Percentiles rank a stretch among this genome's conserved stretches.
phyloP scores from a whole-genome alignment of 2,797 vertebrate genomes.

The Peromyscus aztecus region DNA sequence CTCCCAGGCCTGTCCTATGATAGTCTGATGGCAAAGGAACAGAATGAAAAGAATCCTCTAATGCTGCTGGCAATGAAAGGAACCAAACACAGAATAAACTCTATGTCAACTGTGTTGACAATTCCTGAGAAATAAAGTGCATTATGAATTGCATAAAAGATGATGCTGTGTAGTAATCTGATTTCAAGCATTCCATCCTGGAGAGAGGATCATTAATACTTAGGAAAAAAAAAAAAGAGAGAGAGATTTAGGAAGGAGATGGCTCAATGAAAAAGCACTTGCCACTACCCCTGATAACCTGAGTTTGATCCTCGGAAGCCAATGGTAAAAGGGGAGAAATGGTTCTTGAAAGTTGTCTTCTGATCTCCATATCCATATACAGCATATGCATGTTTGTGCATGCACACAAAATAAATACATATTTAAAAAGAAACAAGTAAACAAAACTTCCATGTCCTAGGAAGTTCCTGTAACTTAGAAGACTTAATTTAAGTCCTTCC shows the following conservation, averaged over 20 bases:
- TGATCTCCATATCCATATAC: not conserved
- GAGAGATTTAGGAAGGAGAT: not conserved
- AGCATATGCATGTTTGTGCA: not conserved
- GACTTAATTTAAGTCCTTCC: not conserved
- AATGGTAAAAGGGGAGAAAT: not conserved
- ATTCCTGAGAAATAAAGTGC: not conserved
- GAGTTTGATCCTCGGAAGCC: not conserved
- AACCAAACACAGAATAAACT: not conserved
- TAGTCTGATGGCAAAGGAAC: not conserved
- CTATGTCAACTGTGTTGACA: not conserved
- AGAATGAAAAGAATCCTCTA: not conserved
- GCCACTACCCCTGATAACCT: not conserved
- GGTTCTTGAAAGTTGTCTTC: not conserved
- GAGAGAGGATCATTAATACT: not conserved
- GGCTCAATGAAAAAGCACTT: not conserved
- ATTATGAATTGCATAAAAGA: not conserved
- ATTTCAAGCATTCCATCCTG: not conserved
- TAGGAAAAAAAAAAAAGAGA: not conserved
- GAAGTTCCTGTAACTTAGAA: not conserved
- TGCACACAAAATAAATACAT: not conserved
- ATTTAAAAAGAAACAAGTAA: not conserved
- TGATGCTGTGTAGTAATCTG: not conserved
- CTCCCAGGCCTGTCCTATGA: not conserved
- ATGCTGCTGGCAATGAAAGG: not conserved
- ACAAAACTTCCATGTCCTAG: not conserved